Evolutionary conservation across 2,797 vertebrate species (phyloP).

Genomic region (Rhinogobio ventralis): DNA sequence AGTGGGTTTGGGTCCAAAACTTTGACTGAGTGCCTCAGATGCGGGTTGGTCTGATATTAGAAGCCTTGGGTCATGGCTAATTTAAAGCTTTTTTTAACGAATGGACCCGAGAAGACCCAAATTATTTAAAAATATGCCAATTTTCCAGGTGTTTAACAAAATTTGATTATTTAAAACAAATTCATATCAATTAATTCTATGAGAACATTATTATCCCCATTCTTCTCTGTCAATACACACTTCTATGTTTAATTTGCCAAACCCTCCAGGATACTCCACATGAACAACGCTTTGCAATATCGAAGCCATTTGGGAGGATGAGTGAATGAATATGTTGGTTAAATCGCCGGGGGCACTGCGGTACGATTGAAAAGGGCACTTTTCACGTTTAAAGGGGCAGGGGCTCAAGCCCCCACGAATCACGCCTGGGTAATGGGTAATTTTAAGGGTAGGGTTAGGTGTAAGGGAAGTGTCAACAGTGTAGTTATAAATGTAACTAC

Average conservation of each 20-base stretch:
- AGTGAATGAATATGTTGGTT: too few species aligned
- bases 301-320: not conserved
- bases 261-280: not conserved
- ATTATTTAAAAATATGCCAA: not conserved
- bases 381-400: too few species aligned
- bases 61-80: not conserved
- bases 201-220: not conserved
- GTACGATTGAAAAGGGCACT: too few species aligned
- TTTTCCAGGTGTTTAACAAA: not conserved
- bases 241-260: not conserved
- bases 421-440: too few species aligned
- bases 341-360: too few species aligned
- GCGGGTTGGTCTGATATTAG: not conserved
- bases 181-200: not conserved
- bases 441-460: too few species aligned
- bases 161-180: not conserved
- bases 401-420: too few species aligned
- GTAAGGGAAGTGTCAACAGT: too few species aligned
- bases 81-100: not conserved
- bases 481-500: too few species aligned
- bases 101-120: not conserved
- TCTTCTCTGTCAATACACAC: not conserved
- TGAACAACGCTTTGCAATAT: not conserved
- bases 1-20: not conserved
- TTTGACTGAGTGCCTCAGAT: not conserved